Percentiles rank a stretch among this genome's conserved stretches.
Evolutionary conservation across 2,888 invertebrate species (phyloP).

Genomic region (Norana najaformis): DNA sequence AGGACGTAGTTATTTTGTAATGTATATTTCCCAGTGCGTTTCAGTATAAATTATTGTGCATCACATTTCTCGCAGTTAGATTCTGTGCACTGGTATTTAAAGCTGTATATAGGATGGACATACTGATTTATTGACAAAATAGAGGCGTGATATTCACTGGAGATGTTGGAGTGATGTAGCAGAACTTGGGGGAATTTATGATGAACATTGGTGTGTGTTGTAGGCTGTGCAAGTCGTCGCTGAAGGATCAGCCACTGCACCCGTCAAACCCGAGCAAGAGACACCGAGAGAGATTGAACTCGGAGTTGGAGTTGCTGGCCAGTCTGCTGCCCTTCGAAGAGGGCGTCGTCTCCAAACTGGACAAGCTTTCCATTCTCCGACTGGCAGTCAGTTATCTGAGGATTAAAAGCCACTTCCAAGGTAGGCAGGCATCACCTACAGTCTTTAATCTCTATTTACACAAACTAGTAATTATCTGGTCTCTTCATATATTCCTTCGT

Average conservation of each 20-base stretch:
- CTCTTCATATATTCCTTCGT: no score
- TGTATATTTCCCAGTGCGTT: no score
- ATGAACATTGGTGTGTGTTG: neutral
- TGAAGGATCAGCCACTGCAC: constrained; percentile 51
- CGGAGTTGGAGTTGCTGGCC: constrained; percentile 95
- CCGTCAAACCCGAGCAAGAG: constrained; percentile 90
- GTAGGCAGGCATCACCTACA: constrained; percentile 66
- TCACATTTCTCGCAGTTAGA: no score
- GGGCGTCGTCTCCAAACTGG: constrained; percentile 95
- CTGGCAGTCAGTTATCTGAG: constrained; percentile 95
- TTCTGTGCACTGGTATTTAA: no score
- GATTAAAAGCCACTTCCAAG: constrained; percentile 99
- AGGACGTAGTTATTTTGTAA: no score
- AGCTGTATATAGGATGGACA: no score
- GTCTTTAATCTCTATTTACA: neutral
- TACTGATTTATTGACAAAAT: no score
- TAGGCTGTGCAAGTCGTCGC: constrained; percentile 10
- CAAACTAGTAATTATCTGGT: no score
- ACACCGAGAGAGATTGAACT: constrained; percentile 94
- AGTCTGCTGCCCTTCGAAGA: constrained; percentile 83
- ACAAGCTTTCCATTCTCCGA: constrained; percentile 93
- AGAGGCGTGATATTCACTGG: no score
- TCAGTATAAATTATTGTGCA: no score
- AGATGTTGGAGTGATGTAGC: no score
- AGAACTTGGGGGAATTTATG: neutral